Evolutionary conservation across 2,888 invertebrate genomes (phyloP).

Genomic region (Himalopsyche kuldschensis): DNA sequence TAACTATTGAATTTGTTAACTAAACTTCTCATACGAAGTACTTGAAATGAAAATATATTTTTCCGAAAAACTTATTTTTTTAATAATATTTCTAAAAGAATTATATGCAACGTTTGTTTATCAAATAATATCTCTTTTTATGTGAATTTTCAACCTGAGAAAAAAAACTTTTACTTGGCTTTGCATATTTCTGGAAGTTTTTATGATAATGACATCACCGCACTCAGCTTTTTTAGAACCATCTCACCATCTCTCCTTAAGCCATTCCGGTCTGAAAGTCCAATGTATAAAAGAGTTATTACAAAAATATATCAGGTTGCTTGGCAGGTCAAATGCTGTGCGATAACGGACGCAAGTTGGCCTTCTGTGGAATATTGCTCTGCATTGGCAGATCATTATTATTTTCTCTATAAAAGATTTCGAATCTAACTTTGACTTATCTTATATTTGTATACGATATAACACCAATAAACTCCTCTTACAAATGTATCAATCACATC

Average conservation of each 20-base stretch:
- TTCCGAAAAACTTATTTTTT: no score
- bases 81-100: no score
- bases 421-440: no score
- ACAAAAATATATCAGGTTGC: slow-evolving; percentile 24
- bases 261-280: slow-evolving; percentile 13
- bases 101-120: no score
- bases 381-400: slow-evolving; percentile 14
- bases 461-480: no score
- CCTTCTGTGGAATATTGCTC: neutral
- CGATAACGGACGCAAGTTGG: slow-evolving; percentile 27
- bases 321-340: slow-evolving; percentile 16
- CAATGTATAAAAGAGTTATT: slow-evolving; percentile 28
- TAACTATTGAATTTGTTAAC: no score
- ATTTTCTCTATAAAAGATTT: slow-evolving; percentile 11
- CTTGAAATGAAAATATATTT: no score
- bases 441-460: no score
- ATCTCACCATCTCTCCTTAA: neutral
- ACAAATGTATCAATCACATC: no score
- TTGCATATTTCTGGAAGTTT: neutral
- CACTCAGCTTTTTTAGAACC: neutral
- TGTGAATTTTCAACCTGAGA: neutral
- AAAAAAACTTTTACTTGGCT: neutral
- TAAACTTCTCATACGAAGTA: no score
- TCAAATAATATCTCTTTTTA: neutral
- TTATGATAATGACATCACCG: neutral